Evolutionary conservation across 2,888 invertebrate genomes (phyloP), one percentile per base, ranked within the genome.

Genomic region (Hyles lineata): DNA sequence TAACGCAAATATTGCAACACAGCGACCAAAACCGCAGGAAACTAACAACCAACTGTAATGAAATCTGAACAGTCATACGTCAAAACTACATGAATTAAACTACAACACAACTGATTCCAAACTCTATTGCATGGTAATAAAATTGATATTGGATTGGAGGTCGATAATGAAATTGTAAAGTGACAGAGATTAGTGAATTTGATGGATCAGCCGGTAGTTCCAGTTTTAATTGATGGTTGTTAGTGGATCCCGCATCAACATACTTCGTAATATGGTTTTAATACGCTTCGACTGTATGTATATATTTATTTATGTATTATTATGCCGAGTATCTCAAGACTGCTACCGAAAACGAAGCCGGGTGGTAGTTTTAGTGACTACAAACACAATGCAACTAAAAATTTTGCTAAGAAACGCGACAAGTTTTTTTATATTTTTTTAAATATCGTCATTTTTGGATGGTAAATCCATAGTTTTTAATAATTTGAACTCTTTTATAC

Each of bases 151-250:
- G 63, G 1, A 11, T 43, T 43, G n/a, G 35, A 43, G 35, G 21
- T 63, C 21, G 9, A 11, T 63, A 63, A 63, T 63, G 43, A 63
- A 63, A 67, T 70, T 71, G 59, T 70, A 61, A 60, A 72, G 43
- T 63, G n/a, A 71, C 35, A 50, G 71, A 15, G 58, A 71, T 72
- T 73, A 74, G 50, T 21, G 32, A 23, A 23, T 72, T 67, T 73
- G 70, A 73, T 74, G 23, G 71, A 73, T 75, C 72, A 71, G 72
- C 67, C 35, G 67, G 29, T 61, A 63, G 35, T 21, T n/a, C 63
- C 21, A 35, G 63, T 43, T 55, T 61, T 61, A 63, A 63, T 63
- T 63, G 63, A 63, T 63, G 63, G 15, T 21, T 63, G 63, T 63
- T 63, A 63, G 25, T 8, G 0, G 63, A 63, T 63, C 63, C 21